A percentile compares a stretch with the other conserved stretches of the same genome.
phyloP scores from a whole-genome alignment of 2,113 vertebrate species.

The Nicator chloris region DNA sequence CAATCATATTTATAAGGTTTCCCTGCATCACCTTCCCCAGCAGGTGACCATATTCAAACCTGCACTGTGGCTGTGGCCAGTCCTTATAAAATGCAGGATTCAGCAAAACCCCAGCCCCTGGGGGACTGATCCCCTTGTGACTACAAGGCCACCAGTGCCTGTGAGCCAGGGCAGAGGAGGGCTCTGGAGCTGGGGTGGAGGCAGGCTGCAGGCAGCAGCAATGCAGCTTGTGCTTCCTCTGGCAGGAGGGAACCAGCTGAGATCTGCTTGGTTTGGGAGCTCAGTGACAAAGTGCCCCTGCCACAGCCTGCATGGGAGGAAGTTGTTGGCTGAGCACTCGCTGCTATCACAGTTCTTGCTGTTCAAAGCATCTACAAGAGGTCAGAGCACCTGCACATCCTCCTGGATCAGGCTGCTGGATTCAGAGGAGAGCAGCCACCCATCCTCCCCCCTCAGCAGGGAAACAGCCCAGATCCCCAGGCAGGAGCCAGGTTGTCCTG shows the following conservation, averaged over 20 bases:
- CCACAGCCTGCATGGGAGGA: neutral
- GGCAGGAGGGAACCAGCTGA: neutral
- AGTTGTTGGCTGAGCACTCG: rapidly evolving
- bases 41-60: neutral
- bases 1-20: too few relatives aligned
- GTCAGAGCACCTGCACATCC: neutral
- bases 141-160: rapidly evolving
- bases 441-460: neutral
- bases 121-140: neutral
- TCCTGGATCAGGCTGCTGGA: neutral
- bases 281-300: neutral
- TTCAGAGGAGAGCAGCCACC: neutral
- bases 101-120: neutral
- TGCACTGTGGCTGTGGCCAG: rapidly evolving
- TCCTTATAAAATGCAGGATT: neutral
- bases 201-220: neutral
- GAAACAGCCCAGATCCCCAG: neutral
- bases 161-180: neutral
- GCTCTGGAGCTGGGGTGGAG: neutral
- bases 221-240: neutral
- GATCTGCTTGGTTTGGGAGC: neutral
- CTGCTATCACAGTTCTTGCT: neutral
- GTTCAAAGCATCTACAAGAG: neutral
- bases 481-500: neutral
- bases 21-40: too few relatives aligned